Evolutionary conservation across 2,113 vertebrate genomes (phyloP).

Genomic region (Hiodon alosoides): DNA sequence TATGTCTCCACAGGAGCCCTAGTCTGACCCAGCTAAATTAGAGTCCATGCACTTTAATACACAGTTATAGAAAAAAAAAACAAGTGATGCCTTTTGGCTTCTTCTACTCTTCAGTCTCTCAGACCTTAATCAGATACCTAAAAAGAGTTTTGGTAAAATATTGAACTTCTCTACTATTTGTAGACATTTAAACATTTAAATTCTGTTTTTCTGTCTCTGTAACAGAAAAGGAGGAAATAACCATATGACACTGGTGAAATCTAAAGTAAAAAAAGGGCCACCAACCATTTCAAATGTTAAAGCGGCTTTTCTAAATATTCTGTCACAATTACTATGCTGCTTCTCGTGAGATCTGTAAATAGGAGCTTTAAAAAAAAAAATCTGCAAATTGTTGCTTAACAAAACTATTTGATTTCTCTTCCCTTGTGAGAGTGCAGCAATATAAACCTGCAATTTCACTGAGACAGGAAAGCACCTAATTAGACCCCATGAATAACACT

Average conservation of each 20-base stretch:
- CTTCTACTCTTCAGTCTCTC: not conserved
- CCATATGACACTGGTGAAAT: too few species aligned
- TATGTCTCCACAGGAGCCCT: conserved; percentile 55
- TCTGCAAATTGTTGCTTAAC: conserved; percentile 40
- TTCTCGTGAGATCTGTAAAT: not conserved
- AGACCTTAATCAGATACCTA: not conserved
- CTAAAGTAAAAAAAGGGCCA: too few species aligned
- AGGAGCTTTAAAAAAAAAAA: not conserved
- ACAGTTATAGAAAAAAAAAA: conserved; percentile 41
- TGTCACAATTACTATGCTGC: conserved; percentile 18
- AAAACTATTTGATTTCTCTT: conserved; percentile 46
- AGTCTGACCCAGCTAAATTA: conserved; percentile 48
- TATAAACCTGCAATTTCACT: conserved; percentile 52
- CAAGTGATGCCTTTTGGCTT: not conserved
- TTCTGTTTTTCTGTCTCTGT: too few species aligned
- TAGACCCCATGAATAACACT: conserved; percentile 46
- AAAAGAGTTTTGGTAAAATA: too few species aligned
- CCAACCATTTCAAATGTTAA: too few species aligned
- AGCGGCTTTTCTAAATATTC: not conserved
- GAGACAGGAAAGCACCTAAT: conserved; percentile 59
- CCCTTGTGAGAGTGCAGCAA: conserved; percentile 40
- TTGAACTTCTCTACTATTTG: too few species aligned
- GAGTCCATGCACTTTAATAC: conserved; percentile 61
- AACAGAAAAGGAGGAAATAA: too few species aligned
- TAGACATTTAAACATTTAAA: too few species aligned